Evolutionary conservation across 2,888 invertebrate genomes (phyloP), one percentile per base, ranked within the genome.

Genomic region (Xestia sexstrigata): DNA sequence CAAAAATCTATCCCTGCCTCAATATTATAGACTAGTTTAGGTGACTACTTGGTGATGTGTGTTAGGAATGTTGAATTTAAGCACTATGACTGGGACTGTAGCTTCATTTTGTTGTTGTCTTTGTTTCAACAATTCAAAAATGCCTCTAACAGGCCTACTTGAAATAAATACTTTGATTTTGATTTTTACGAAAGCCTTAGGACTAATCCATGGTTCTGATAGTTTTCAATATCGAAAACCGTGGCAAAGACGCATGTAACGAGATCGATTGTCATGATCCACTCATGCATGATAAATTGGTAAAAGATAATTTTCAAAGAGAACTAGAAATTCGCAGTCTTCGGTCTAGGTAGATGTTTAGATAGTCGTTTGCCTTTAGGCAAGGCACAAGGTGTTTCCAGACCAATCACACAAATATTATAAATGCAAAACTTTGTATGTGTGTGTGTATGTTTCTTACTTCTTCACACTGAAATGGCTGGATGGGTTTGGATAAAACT

Each of bases 1-100:
- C 79, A 89, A 82, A 87, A 75, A 83, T 79, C 73, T 79, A 84
- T 75, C 74, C 75, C 1, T 83, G 62, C 52, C 23, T 66, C 70
- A 47, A 72, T 86, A 74, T 84, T 79, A 79, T 83, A 30, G n/a
- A 79, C 67, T 73, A 58, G 63, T 84, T 82, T 69, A 73, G 35
- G 23, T 63, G 30, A 49, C 49, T 58, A 49, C 42, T 20, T n/a
- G 15, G 30, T 39, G 42, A 80, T 23, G 30, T 42, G 39, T 72
- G 20, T 11, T 55, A 9, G 9, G 47, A 20, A n/a, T 23, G 17
- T 35, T 9, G 17, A 26, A 13, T 45, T 30, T 45, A 20, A 35
- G 35, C 35, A 2, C 5, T 35, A 35, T 35, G 35, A 35, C 35
- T 35, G 35, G 35, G 35, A 35, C 35, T 35, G 35, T 35, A 35